Evolutionary conservation across 2,797 vertebrate species (phyloP), one percentile per base, ranked within the genome.

Genomic region (Acipenser oxyrinchus): DNA sequence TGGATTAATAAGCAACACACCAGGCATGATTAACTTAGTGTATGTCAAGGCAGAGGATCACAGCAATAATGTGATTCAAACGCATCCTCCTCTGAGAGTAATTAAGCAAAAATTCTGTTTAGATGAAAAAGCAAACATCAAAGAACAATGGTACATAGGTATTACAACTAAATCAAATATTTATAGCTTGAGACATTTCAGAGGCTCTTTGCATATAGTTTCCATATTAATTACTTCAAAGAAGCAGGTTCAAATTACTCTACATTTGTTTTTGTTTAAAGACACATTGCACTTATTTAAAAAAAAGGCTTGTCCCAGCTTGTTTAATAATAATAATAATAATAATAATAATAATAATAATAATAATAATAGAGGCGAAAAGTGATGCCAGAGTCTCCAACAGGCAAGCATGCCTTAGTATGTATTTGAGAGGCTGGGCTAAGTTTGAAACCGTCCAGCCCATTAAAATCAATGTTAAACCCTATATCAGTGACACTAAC

Each of bases 91-190:
- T 70, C 68, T 48, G 75, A 81, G 74, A 81, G 67, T 74, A 83
- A 86, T 81, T 84, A 83, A 70, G 72, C 60, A 68, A 72, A 37
- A 79, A 73, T 66, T 61, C 6, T 77, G 72, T 78, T 87, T 51
- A 57, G 72, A 83, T 72, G 71, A 84, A 73, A 80, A 73, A 74
- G 62, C 74, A 77, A 75, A 80, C 65, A 71, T 72, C 63, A 75
- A 66, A 76, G 48, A 86, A 79, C 12, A 79, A 73, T 11, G 71
- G 77, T 83, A 71, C 2, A 68, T 12, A 77, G 64, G 66, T 69
- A 69, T 48, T 74, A 68, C 69, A 78, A 70, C 58, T 7, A 62
- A 79, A 78, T 72, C 48, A 79, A 74, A 73, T 71, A 79, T 71
- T 71, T 72, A 76, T 64, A 70, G 37, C 10, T 18, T 2, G 1